A percentile compares a stretch with the other conserved stretches of the same genome.
These are phyloP conservation scores for Drepanosiphum platanoidis DNA, from an alignment of 2,888 invertebrate species.

Conservation along the genomic window DNA sequence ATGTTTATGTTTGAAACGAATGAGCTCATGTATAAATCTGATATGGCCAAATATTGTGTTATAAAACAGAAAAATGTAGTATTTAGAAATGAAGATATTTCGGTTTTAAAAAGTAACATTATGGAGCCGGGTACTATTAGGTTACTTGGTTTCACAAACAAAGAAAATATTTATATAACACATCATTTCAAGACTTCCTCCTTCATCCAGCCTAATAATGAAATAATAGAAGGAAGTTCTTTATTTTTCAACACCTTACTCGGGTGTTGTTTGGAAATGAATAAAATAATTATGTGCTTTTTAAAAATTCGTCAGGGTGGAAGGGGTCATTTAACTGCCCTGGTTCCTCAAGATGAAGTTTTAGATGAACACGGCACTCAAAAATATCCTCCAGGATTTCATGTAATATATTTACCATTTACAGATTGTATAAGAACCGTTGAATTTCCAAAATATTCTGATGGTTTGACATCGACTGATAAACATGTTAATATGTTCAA, in stretches of 20 bases:
- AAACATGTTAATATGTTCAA: constrained; percentile 37
- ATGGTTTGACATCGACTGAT: not conserved
- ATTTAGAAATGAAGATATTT: constrained; percentile 58
- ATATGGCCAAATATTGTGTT: constrained; percentile 55
- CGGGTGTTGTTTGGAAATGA: constrained; percentile 48
- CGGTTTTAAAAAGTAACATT: constrained; percentile 21
- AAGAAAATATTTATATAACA: constrained; percentile 34
- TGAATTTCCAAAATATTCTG: not conserved
- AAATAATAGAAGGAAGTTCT: constrained; percentile 46
- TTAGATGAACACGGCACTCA: constrained; percentile 20
- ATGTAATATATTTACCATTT: constrained; percentile 63
- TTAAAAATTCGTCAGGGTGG: constrained; percentile 51
- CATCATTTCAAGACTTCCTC: constrained; percentile 54
- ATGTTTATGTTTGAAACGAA: constrained; percentile 43
- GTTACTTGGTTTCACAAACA: constrained; percentile 62
- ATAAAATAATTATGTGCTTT: constrained; percentile 62
- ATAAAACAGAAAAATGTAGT: constrained; percentile 21
- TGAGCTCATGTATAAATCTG: constrained; percentile 59
- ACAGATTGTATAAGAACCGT: constrained; percentile 58
- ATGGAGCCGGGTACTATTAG: constrained; percentile 50
- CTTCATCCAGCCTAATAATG: constrained; percentile 59
- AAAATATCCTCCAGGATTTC: constrained; percentile 60
- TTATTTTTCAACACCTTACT: constrained; percentile 54
- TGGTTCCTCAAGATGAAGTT: constrained; percentile 61
- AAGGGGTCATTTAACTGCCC: constrained; percentile 45